Percentiles rank a stretch among this genome's conserved stretches.
Evolutionary conservation across 2,888 invertebrate species (phyloP).

Genomic region (Drosophila limbata): DNA sequence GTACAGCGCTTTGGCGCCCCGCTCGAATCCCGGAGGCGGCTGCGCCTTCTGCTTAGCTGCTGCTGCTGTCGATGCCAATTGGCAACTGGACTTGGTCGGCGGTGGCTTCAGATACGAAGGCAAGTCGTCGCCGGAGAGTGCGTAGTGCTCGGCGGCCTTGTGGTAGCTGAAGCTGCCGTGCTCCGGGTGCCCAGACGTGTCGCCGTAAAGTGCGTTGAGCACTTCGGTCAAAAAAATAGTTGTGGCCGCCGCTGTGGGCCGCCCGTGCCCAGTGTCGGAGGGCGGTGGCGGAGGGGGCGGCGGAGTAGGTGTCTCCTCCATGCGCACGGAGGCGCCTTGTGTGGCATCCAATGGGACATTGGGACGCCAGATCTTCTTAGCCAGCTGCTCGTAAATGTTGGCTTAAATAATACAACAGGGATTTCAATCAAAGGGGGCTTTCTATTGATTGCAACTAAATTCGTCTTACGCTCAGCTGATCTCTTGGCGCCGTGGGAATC

Average conservation of each 20-base stretch:
- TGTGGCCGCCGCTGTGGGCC: not conserved
- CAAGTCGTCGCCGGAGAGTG: slow-evolving; percentile 71
- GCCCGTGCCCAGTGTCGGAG: not conserved
- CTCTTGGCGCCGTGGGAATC: slow-evolving; percentile 34
- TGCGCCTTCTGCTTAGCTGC: slow-evolving; percentile 6
- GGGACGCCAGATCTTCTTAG: slow-evolving; percentile 60
- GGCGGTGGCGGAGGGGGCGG: not conserved
- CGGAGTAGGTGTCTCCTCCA: slow-evolving; percentile 9
- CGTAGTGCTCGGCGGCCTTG: slow-evolving; percentile 82
- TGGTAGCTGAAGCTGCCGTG: slow-evolving; percentile 70
- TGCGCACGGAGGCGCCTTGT: slow-evolving; percentile 2
- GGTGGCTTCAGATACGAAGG: not conserved
- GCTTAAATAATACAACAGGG: slow-evolving; percentile 20
- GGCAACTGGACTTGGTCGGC: not conserved
- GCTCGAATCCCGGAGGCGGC: slow-evolving; percentile 53
- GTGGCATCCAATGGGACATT: slow-evolving; percentile 21
- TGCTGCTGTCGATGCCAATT: not conserved
- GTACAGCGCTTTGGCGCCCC: slow-evolving; percentile 42
- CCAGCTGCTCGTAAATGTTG: slow-evolving; percentile 39
- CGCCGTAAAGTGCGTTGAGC: slow-evolving; percentile 72
- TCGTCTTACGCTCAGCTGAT: slow-evolving; percentile 30
- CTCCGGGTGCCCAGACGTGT: slow-evolving; percentile 70
- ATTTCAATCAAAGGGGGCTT: not conserved
- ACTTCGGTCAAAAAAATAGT: slow-evolving; percentile 66
- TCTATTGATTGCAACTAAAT: not conserved